Conservation (phyloP, 2,797 vertebrate genomes). For the Channallabes apus region DNA sequence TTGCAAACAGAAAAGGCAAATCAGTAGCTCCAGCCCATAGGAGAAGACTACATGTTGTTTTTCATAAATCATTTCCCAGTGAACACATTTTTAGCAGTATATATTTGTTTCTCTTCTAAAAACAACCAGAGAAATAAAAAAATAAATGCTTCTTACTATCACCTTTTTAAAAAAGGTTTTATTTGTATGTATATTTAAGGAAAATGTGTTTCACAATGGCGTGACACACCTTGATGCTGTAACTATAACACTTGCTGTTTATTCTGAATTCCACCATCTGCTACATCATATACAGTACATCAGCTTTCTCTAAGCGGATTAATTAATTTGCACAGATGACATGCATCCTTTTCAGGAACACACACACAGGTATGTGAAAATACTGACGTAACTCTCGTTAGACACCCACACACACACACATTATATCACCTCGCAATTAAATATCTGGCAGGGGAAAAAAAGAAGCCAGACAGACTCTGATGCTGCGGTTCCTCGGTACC, state of each 20-base stretch:
- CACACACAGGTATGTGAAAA: not conserved
- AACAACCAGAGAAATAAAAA: not conserved
- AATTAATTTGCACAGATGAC: conserved; percentile 20
- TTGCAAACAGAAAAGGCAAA: not conserved
- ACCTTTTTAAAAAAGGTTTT: not conserved
- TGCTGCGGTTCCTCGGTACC: too few species aligned
- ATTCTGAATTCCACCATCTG: not conserved
- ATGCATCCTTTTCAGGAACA: not conserved
- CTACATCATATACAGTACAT: not conserved
- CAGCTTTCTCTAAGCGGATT: not conserved
- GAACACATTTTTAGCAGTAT: not conserved
- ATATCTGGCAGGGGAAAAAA: not conserved
- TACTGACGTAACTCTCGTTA: not conserved
- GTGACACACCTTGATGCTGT: not conserved
- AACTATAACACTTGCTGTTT: not conserved
- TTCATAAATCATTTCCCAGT: not conserved
- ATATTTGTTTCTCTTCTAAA: not conserved
- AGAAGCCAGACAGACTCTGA: too few species aligned
- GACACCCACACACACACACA: not conserved
- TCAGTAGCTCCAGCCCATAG: not conserved
- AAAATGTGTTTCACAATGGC: not conserved
- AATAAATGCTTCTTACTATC: not conserved
- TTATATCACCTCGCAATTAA: not conserved
- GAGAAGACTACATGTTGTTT: not conserved
- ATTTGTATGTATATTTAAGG: not conserved